These are phyloP conservation scores for Gymnocheta viridis DNA, from an alignment of 2,888 invertebrate genomes.

Conservation along the genomic window DNA sequence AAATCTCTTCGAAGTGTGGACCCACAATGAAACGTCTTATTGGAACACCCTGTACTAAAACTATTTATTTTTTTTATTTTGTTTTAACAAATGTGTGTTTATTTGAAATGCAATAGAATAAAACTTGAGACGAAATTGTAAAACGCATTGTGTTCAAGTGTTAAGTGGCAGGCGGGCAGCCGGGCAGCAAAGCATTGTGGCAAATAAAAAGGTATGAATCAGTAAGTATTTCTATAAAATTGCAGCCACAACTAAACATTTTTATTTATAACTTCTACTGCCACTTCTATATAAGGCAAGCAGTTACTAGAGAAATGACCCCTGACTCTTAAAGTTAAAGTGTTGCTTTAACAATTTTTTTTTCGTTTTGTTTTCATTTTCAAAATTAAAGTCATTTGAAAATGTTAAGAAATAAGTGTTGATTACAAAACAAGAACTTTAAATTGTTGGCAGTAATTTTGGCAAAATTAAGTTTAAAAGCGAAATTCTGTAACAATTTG, in stretches of 20 bases:
- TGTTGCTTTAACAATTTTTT: constrained; percentile 2
- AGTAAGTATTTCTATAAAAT: neutral
- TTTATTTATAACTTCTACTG: constrained; percentile 7
- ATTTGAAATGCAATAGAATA: constrained; percentile 39
- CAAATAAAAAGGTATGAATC: neutral
- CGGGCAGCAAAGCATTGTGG: too few relatives aligned
- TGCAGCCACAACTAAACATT: neutral
- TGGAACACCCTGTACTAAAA: too few relatives aligned
- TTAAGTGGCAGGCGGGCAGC: too few relatives aligned
- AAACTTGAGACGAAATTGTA: neutral
- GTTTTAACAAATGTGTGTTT: constrained; percentile 5
- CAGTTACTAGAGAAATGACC: constrained; percentile 22
- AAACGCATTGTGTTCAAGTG: constrained; percentile 36
- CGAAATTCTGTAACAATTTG: constrained; percentile 16
- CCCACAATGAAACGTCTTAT: too few relatives aligned
- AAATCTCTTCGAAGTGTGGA: too few relatives aligned
- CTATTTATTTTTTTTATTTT: neutral
- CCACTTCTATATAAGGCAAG: neutral
- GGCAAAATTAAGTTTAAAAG: constrained; percentile 5
- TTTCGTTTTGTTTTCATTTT: neutral
- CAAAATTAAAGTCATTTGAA: constrained; percentile 15
- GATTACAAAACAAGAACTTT: constrained; percentile 41
- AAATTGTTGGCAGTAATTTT: constrained; percentile 22
- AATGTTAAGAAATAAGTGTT: constrained; percentile 13
- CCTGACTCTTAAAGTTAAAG: constrained; percentile 50